A percentile compares a stretch with the other conserved stretches of the same genome.
Conservation (phyloP, 2,113 vertebrate species). For the Pollachius pollachius region DNA sequence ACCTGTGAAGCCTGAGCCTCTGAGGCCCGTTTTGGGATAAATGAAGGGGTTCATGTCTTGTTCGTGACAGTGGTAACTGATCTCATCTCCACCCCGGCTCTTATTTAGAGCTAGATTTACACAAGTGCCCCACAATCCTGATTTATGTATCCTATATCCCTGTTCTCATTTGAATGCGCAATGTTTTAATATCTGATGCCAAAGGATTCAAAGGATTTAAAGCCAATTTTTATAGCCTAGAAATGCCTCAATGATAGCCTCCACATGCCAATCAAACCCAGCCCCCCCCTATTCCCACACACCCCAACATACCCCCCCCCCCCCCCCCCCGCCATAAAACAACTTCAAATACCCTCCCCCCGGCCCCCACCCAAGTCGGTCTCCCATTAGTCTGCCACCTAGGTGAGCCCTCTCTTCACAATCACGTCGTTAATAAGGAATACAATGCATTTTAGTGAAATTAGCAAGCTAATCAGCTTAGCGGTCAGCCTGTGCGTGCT, state of each 20-base stretch:
- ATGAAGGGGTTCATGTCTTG: background rate
- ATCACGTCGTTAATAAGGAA: constrained; percentile 76
- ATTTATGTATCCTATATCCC: too few species aligned
- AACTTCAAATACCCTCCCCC: constrained; percentile 13
- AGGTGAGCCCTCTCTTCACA: constrained; percentile 58
- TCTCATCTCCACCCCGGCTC: background rate
- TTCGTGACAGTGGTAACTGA: constrained; percentile 31
- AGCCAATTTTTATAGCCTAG: constrained; percentile 17
- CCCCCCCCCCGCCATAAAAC: background rate
- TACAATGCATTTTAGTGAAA: constrained; percentile 75
- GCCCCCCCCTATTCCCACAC: constrained; percentile 15
- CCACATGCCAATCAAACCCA: constrained; percentile 47
- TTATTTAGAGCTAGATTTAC: too few species aligned
- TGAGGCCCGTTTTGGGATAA: too few species aligned
- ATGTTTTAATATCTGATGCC: constrained; percentile 29
- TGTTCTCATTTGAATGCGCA: too few species aligned
- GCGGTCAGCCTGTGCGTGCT: constrained; percentile 72
- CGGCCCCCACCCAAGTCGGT: constrained; percentile 7
- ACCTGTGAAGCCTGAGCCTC: too few species aligned
- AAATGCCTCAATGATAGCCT: constrained; percentile 34
- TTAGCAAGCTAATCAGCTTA: constrained; percentile 73
- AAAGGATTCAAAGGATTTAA: constrained; percentile 30
- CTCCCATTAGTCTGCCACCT: constrained; percentile 55
- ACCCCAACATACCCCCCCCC: background rate
- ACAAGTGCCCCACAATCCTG: too few species aligned